Conservation (phyloP, 2,113 vertebrate species). For the Zootoca vivipara region DNA sequence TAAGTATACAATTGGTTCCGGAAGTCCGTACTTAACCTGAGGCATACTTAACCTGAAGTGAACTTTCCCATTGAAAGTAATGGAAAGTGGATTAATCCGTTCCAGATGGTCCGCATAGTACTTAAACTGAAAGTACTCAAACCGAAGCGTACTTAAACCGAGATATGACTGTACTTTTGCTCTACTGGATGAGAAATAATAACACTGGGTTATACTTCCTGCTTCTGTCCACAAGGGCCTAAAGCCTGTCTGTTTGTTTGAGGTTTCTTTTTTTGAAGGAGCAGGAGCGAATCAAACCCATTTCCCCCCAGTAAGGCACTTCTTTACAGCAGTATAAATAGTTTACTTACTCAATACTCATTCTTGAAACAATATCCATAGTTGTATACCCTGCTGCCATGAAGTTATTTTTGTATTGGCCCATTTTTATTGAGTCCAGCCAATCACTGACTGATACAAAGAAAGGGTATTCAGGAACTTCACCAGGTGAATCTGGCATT, state of each 20-base stretch:
- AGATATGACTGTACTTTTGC: too few species aligned
- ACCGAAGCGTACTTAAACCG: too few species aligned
- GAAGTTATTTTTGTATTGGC: slow-evolving; percentile 96
- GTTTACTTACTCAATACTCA: slow-evolving; percentile 94
- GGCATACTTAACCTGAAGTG: too few species aligned
- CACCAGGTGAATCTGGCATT: slow-evolving; percentile 91
- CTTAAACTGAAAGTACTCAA: too few species aligned
- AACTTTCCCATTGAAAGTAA: too few species aligned
- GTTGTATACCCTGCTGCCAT: slow-evolving; percentile 92
- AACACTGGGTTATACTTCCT: neutral
- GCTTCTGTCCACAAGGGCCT: neutral
- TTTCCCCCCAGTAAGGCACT: neutral
- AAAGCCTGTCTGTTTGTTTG: neutral
- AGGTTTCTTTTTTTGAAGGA: neutral
- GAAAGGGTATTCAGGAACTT: slow-evolving; percentile 90
- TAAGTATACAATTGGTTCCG: too few species aligned
- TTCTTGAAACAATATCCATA: slow-evolving; percentile 92
- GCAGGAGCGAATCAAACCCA: neutral
- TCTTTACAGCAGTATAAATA: neutral
- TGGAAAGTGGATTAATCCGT: too few species aligned
- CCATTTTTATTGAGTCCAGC: slow-evolving; percentile 98
- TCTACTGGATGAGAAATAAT: neutral
- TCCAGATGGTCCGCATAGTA: too few species aligned
- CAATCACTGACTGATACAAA: slow-evolving; percentile 95
- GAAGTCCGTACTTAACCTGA: too few species aligned